Evolutionary conservation across 1,140 invertebrate species (phyloP).

Genomic region (Nixonia krombeini): DNA sequence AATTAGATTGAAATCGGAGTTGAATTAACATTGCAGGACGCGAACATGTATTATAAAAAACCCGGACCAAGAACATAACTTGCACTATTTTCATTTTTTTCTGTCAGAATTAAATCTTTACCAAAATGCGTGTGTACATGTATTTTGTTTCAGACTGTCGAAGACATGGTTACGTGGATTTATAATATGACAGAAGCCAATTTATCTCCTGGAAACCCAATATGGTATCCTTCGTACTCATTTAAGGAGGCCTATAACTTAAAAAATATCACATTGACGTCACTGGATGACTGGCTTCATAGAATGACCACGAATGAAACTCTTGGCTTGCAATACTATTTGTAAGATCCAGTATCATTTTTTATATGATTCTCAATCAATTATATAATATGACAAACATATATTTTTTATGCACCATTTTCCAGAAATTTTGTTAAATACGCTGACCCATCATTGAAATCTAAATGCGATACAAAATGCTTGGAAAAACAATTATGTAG

Average conservation of each 20-base stretch:
- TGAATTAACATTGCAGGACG: no score
- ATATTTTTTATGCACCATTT: constrained; percentile 6
- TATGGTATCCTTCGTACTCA: constrained; percentile 80
- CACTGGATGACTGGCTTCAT: constrained; percentile 58
- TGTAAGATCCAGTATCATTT: no score
- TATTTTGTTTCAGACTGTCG: constrained; percentile 75
- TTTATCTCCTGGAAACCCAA: constrained; percentile 70
- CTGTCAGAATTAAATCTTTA: no score
- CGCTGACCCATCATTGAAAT: constrained; percentile 71
- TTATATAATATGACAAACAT: not conserved
- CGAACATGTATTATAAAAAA: no score
- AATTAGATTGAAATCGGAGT: no score
- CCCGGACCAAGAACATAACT: no score
- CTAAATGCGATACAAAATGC: constrained; percentile 73
- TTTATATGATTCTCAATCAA: constrained; percentile 7
- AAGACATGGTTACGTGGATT: constrained; percentile 81
- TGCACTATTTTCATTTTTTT: no score
- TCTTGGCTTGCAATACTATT: constrained; percentile 59
- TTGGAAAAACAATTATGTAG: constrained; percentile 74
- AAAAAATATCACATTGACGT: constrained; percentile 55
- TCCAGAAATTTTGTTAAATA: constrained; percentile 71
- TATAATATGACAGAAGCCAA: constrained; percentile 86
- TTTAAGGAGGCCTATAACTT: constrained; percentile 78
- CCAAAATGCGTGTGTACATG: no score
- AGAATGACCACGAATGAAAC: constrained; percentile 55